phyloP scores from a whole-genome alignment of 30 jellyfish, hydroid and myxozoan genomes.

The Haliclystus octoradiatus region DNA sequence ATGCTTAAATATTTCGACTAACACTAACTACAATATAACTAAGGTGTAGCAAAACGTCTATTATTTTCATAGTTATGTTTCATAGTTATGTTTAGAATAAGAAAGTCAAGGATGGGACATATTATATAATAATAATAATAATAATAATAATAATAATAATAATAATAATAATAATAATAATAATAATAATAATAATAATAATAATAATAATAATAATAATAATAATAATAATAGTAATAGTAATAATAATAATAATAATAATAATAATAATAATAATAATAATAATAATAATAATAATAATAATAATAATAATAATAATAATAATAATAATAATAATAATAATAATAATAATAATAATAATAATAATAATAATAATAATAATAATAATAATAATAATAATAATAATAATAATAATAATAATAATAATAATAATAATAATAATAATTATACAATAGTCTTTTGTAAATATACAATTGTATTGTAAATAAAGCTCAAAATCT shows the following conservation, averaged over 20 bases:
- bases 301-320: background rate
- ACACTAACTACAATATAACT: too few relatives aligned
- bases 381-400: background rate
- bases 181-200: too few relatives aligned
- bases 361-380: background rate
- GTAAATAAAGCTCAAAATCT: too few relatives aligned
- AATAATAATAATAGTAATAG: background rate
- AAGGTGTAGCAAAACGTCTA: too few relatives aligned
- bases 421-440: background rate
- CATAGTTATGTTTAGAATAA: too few relatives aligned
- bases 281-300: background rate
- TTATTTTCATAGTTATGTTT: too few relatives aligned
- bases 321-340: background rate
- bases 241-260: background rate
- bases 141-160: too few relatives aligned
- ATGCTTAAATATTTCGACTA: too few relatives aligned
- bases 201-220: background rate
- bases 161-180: too few relatives aligned
- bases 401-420: background rate
- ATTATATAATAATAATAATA: too few relatives aligned
- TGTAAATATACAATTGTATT: background rate
- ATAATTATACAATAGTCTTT: background rate
- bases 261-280: background rate
- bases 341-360: background rate
- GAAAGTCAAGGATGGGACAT: too few relatives aligned